A percentile compares a stretch with the other conserved stretches of the same genome.
Conservation (phyloP, 2,113 vertebrate species). For the Neopipo cinnamomea region DNA sequence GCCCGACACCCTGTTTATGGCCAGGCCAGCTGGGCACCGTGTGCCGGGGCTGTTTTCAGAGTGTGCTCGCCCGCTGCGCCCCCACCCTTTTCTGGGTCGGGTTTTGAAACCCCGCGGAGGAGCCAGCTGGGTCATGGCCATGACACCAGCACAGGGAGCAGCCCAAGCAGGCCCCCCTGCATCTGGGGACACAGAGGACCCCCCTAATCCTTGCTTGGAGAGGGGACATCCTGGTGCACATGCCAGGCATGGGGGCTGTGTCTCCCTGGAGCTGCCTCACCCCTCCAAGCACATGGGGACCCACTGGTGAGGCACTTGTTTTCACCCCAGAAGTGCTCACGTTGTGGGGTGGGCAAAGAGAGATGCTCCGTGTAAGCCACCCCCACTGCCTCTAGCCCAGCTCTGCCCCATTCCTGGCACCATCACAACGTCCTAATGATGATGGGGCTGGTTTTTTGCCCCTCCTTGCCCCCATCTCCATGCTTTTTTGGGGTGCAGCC, state of each 20-base stretch:
- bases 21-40: neutral
- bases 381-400: fast-evolving
- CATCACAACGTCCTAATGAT: fast-evolving
- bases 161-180: neutral
- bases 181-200: neutral
- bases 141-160: fast-evolving
- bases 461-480: fast-evolving
- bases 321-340: fast-evolving
- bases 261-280: neutral
- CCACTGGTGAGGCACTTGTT: fast-evolving
- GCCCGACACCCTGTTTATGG: slow-evolving; percentile 64
- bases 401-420: neutral
- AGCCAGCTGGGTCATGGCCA: neutral
- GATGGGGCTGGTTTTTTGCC: fast-evolving
- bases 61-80: neutral
- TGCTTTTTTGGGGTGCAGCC: neutral
- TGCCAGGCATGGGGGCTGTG: fast-evolving
- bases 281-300: neutral
- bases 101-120: neutral
- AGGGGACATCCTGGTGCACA: fast-evolving
- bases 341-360: neutral
- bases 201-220: neutral
- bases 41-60: neutral
- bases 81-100: neutral
- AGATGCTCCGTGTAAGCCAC: neutral